Evolutionary conservation across 1,140 invertebrate genomes (phyloP), one percentile per base, ranked within the genome.

Genomic region (Diorhabda carinulata): DNA sequence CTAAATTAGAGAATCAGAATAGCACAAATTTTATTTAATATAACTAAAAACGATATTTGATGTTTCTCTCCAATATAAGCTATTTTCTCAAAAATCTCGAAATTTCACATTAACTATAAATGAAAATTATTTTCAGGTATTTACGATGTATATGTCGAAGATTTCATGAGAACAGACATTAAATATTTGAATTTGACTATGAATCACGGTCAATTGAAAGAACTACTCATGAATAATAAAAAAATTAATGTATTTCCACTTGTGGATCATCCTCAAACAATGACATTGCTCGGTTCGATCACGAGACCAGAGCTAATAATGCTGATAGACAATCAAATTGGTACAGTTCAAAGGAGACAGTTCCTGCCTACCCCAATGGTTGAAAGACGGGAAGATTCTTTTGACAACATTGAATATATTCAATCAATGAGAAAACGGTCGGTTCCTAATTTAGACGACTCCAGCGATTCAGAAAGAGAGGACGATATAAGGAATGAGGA

Each of bases 121-220:
- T 8, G 52, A 68, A 62, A 45, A 67, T 41, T 68, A 59, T 78
- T 84, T 81, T 72, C 81, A 89, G 95, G 92, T 66, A 95, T 96
- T 83, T 97, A 98, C 83, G 91, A 91, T 77, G 89, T 97, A 58
- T 95, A 91, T 82, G 96, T 97, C 3, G 95, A 97, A 82, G 95
- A 98, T 80, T 97, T 98, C 74, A 98, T 98, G 96, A 88, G 96
- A 4, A 86, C 90, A 7, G 90, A 97, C 76, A 90, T 97, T 0
- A 92, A 92, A 78, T 94, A 90, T 77, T 93, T 98, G 70, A 96
- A 93, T 89, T 89, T 95, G 76, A 88, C 90, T 57, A 96, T 96
- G 83, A 92, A 89, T 1, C 98, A 97, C 83, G 88, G 90, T 71
- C 90, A 92, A 73, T 81, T 97, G 7, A 94, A 94, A 78, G 87